Evolutionary conservation across 2,888 invertebrate genomes (phyloP).

Genomic region (Eupithecia subumbrata): DNA sequence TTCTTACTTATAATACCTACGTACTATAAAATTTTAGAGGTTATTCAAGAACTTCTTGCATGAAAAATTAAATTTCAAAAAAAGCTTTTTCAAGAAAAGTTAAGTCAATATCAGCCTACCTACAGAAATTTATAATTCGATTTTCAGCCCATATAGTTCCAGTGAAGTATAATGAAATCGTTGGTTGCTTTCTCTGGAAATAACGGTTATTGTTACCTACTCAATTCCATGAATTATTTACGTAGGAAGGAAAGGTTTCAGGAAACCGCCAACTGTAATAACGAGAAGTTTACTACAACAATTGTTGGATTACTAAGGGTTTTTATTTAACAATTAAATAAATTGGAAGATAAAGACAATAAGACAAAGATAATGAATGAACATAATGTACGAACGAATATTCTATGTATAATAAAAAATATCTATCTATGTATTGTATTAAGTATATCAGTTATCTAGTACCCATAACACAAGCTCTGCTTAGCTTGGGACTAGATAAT

Average conservation of each 20-base stretch:
- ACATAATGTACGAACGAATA: neutral
- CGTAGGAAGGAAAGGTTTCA: slow-evolving; percentile 67
- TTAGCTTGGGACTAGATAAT: too few relatives aligned
- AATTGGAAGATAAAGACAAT: neutral
- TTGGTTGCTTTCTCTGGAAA: slow-evolving; percentile 30
- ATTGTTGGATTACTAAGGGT: slow-evolving; percentile 50
- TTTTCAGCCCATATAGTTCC: neutral
- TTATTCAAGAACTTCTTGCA: neutral
- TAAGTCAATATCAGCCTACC: neutral
- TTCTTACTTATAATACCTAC: neutral
- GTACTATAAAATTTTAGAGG: neutral
- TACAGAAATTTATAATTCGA: neutral
- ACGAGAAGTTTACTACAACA: slow-evolving; percentile 58
- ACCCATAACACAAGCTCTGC: too few relatives aligned
- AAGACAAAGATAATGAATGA: too few relatives aligned
- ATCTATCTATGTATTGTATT: too few relatives aligned
- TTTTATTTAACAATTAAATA: neutral
- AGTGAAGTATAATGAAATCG: slow-evolving; percentile 27
- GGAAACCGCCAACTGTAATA: slow-evolving; percentile 62
- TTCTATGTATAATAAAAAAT: too few relatives aligned
- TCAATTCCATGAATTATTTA: slow-evolving; percentile 69
- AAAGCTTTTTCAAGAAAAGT: neutral
- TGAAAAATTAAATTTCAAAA: neutral
- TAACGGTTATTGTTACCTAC: slow-evolving; percentile 57
- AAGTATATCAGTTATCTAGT: too few relatives aligned